Percentiles rank a stretch among this genome's conserved stretches.
Conservation (phyloP, 2,797 vertebrate species). For the Liasis olivaceus region DNA sequence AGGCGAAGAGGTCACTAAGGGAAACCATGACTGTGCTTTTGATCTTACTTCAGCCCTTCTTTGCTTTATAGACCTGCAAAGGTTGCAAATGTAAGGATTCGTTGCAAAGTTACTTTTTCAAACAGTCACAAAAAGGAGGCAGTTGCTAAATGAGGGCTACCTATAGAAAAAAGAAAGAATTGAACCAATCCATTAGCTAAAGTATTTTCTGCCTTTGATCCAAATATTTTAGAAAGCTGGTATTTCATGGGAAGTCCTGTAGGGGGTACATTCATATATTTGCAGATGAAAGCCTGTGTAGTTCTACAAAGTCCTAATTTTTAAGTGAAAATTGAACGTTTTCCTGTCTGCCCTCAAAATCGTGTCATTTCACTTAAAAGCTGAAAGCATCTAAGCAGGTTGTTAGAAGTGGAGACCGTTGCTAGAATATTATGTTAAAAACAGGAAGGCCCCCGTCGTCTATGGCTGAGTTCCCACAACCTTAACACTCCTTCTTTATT, state of each 20-base stretch:
- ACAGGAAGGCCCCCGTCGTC: neutral
- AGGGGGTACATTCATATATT: neutral
- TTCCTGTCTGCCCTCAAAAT: neutral
- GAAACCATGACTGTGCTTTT: neutral
- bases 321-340: neutral
- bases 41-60: neutral
- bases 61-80: neutral
- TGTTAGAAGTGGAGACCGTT: neutral
- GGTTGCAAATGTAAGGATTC: neutral
- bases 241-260: neutral
- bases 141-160: neutral
- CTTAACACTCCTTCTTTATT: no score
- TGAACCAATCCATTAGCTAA: neutral
- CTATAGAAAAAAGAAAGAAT: neutral
- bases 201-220: neutral
- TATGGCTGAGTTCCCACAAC: neutral
- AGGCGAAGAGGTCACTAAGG: neutral
- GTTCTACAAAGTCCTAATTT: neutral
- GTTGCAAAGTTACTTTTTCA: neutral
- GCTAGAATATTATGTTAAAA: neutral
- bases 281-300: neutral
- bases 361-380: neutral
- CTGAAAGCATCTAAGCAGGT: neutral
- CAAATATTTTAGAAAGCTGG: neutral
- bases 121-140: no score